Conservation (phyloP, 2,113 vertebrate species). For the Machaerirhynchus nigripectus region DNA sequence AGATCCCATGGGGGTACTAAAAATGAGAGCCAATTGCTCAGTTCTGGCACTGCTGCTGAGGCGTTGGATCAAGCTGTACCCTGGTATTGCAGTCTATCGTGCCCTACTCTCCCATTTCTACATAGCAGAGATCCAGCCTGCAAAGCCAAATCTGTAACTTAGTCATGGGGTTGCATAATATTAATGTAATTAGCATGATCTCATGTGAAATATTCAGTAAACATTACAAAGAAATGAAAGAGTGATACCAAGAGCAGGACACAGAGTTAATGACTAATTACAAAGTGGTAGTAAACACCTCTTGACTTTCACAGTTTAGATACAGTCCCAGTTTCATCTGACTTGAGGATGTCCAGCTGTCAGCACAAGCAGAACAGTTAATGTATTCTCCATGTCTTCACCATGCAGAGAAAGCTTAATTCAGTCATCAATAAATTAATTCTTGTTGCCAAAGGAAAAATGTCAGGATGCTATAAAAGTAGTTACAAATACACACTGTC, state of each 20-base stretch:
- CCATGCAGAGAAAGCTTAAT: background rate
- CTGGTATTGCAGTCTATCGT: accelerated
- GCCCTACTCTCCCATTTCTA: background rate
- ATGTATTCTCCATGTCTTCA: background rate
- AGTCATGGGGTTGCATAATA: background rate
- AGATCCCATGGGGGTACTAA: background rate
- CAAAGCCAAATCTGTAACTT: background rate
- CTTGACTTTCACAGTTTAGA: background rate
- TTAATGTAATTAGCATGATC: background rate
- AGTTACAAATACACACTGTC: accelerated
- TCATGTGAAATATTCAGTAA: background rate
- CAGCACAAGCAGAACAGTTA: background rate
- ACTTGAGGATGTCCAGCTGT: background rate
- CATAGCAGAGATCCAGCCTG: background rate
- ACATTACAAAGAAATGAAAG: background rate
- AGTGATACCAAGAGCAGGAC: background rate
- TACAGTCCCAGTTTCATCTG: background rate
- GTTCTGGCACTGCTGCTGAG: background rate
- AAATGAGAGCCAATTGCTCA: background rate
- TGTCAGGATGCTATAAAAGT: background rate
- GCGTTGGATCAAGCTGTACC: background rate
- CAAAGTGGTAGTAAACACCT: background rate
- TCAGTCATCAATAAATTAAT: background rate
- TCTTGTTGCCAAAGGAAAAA: background rate
- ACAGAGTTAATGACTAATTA: background rate